Conservation (phyloP, 2,113 vertebrate species). For the Astur gentilis region DNA sequence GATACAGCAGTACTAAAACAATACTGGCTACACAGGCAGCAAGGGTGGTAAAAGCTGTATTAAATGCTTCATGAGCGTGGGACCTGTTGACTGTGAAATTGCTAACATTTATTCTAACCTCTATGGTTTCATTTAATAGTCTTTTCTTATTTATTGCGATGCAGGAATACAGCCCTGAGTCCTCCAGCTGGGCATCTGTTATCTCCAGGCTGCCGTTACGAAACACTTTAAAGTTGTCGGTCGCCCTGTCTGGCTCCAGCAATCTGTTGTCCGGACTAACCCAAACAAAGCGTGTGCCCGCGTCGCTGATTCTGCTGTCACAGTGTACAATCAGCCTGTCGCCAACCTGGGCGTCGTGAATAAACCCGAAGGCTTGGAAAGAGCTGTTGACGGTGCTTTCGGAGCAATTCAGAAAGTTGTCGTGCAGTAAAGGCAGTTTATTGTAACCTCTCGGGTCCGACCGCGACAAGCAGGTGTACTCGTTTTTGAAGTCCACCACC, state of each 20-base stretch:
- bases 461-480: constrained; percentile 69
- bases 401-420: constrained; percentile 69
- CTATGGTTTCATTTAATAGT: constrained; percentile 66
- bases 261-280: constrained; percentile 70
- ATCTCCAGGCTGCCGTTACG: constrained; percentile 82
- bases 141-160: constrained; percentile 71
- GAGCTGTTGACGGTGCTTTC: constrained; percentile 58
- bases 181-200: constrained; percentile 67
- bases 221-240: constrained; percentile 63
- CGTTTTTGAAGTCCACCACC: constrained; percentile 76
- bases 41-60: constrained; percentile 87
- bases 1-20: constrained; percentile 84
- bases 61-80: constrained; percentile 77
- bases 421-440: constrained; percentile 51
- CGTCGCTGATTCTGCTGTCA: constrained; percentile 63
- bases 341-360: constrained; percentile 73
- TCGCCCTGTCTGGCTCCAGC: constrained; percentile 66
- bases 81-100: constrained; percentile 71
- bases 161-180: constrained; percentile 80
- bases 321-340: constrained; percentile 77
- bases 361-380: constrained; percentile 62
- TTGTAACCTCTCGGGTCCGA: constrained; percentile 33
- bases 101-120: constrained; percentile 76
- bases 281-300: constrained; percentile 71
- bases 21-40: constrained; percentile 87